These are phyloP conservation scores for Xiphias gladius DNA, from an alignment of 2,113 vertebrate genomes.

Conservation along the genomic window DNA sequence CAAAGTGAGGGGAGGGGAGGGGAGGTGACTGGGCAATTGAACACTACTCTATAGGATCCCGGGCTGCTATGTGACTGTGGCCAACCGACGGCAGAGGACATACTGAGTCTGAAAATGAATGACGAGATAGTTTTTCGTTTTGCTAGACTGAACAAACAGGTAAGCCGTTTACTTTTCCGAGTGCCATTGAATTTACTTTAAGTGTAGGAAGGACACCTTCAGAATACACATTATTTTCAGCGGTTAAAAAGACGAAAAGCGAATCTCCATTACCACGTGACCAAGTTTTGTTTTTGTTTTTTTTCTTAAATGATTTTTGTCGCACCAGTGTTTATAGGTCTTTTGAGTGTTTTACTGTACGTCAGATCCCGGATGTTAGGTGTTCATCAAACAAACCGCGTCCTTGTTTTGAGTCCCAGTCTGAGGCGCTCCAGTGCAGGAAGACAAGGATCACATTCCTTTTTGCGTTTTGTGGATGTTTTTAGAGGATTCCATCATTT, in stretches of 20 bases:
- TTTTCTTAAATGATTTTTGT: slow-evolving; percentile 9
- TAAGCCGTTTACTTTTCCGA: slow-evolving; percentile 49
- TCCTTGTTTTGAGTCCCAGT: slow-evolving; percentile 32
- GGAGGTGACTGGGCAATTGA: slow-evolving; percentile 52
- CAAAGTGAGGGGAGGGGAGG: slow-evolving; percentile 19
- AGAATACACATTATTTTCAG: not conserved
- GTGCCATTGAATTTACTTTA: slow-evolving; percentile 69
- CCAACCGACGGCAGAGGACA: slow-evolving; percentile 38
- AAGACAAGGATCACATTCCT: slow-evolving; percentile 77
- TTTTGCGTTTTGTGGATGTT: slow-evolving; percentile 62
- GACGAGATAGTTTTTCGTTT: slow-evolving; percentile 22
- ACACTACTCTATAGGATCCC: slow-evolving; percentile 64
- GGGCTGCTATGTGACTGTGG: slow-evolving; percentile 55
- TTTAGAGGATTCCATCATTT: slow-evolving; percentile 65
- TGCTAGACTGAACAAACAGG: slow-evolving; percentile 43
- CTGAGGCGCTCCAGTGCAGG: slow-evolving; percentile 31
- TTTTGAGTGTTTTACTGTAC: slow-evolving; percentile 32
- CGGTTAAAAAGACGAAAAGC: slow-evolving; percentile 22
- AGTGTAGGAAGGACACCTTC: slow-evolving; percentile 12
- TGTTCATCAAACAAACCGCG: slow-evolving; percentile 30
- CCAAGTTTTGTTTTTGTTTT: slow-evolving; percentile 53
- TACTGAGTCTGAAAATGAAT: slow-evolving; percentile 3
- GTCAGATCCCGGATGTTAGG: slow-evolving; percentile 23
- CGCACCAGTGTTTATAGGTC: slow-evolving; percentile 5
- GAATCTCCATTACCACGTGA: slow-evolving; percentile 50